Base-by-base conservation (phyloP, 2,113 vertebrate genomes). In the Ceyx melanurus region DNA sequence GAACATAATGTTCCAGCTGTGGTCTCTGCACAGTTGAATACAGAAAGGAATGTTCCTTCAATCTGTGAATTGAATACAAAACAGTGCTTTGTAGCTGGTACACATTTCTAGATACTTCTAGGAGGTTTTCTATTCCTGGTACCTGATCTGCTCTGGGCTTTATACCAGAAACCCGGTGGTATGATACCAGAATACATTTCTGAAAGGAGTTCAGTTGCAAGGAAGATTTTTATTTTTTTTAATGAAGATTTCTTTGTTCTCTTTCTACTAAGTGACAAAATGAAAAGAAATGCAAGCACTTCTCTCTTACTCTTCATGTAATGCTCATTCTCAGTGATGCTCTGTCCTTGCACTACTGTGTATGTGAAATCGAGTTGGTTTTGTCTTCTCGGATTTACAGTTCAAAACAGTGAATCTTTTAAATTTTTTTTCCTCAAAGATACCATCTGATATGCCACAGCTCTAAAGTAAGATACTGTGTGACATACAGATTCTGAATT, bases 401-500 rank as follows among this genome's bases (percentile, higher is more conserved):
- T 23, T 68, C n/a, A 45, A 37, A 90, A 61, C n/a, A 40, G 42
- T n/a, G 11, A 26, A 37, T 33, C n/a, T 25, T 5, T 16, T 64
- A 35, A 17, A 7, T 61, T 62, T 64, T 43, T 26, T 11, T 61
- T 61, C 13, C 31, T 17, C 4, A 9, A 26, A 73, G 43, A 72
- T 18, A 57, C 57, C 4, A 25, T 82, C 48, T 65, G 42, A 77
- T 76, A 42, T 13, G 33, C 26, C 23, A 72, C 61, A 78, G 20
- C 40, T 83, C 66, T 89, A 89, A 92, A 82, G 75, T 86, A 58
- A 82, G 70, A 60, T 83, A 46, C 25, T 37, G 4, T 70, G 37
- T 56, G 74, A 89, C 66, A 86, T 90, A 40, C 61, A 88, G 25
- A 67, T 86, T 92, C 25, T 86, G 76, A 88, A 66, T 53, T 77